These are phyloP conservation scores for Euzetes globulus DNA, from an alignment of 2,888 invertebrate species.

Conservation along the genomic window DNA sequence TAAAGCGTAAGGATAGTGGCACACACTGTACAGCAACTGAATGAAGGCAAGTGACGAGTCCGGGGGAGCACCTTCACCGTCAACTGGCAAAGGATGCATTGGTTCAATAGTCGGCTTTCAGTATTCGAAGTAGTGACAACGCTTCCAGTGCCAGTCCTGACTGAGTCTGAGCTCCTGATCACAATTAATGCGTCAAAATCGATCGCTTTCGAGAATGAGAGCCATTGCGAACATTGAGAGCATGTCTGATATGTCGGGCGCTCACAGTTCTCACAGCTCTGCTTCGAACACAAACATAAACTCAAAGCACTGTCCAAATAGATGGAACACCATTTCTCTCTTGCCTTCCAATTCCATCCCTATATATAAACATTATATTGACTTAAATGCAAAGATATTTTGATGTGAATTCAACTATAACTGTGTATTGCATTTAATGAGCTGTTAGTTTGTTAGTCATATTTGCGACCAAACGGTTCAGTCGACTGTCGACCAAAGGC, in stretches of 20 bases:
- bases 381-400: slow-evolving; percentile 9
- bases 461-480: background rate
- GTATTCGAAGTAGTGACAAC: background rate
- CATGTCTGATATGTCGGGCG: slow-evolving; percentile 24
- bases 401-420: background rate
- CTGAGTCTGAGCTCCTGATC: slow-evolving; percentile 30
- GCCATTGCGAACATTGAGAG: slow-evolving; percentile 22
- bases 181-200: slow-evolving; percentile 35
- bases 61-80: slow-evolving; percentile 5
- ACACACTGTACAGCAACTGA: slow-evolving; percentile 4
- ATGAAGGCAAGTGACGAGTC: slow-evolving; percentile 2
- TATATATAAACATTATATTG: background rate
- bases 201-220: slow-evolving; percentile 3
- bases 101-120: background rate
- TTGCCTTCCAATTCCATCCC: slow-evolving; percentile 27
- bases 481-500: background rate
- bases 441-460: slow-evolving; percentile 13
- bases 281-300: slow-evolving; percentile 25
- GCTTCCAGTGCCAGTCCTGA: slow-evolving; percentile 17
- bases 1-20: background rate
- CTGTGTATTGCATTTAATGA: slow-evolving; percentile 8
- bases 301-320: slow-evolving; percentile 22
- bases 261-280: slow-evolving; percentile 1
- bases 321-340: slow-evolving; percentile 31
- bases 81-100: too few species aligned